Evolutionary conservation across 2,113 vertebrate species (phyloP).

Genomic region (Ancistrus triradiatus): DNA sequence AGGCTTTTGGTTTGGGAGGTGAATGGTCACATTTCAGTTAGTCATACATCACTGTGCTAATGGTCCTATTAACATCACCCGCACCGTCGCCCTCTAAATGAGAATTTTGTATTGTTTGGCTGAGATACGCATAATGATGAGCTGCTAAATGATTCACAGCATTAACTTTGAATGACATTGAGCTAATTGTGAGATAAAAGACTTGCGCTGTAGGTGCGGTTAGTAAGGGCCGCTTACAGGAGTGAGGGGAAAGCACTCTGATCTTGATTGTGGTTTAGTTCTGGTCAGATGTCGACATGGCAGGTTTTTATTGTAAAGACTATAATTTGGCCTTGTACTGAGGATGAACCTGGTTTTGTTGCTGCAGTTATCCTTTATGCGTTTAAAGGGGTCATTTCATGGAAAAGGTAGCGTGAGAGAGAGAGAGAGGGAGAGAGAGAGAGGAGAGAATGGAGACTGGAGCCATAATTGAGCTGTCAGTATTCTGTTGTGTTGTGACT

Average conservation of each 20-base stretch:
- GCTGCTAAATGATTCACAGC: constrained; percentile 69
- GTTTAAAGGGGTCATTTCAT: background rate
- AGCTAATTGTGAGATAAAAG: constrained; percentile 45
- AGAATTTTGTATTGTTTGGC: constrained; percentile 73
- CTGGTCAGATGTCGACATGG: background rate
- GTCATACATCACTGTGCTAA: constrained; percentile 66
- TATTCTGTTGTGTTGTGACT: constrained; percentile 68
- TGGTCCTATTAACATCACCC: constrained; percentile 65
- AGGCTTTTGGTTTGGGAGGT: constrained; percentile 21
- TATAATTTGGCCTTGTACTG: background rate
- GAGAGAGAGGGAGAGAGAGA: constrained; percentile 15
- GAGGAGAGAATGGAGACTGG: constrained; percentile 68
- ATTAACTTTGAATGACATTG: constrained; percentile 79
- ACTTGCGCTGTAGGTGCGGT: constrained; percentile 46
- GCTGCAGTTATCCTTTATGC: background rate
- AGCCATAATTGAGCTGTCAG: constrained; percentile 91
- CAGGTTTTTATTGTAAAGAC: constrained; percentile 68
- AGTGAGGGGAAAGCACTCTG: too few relatives aligned
- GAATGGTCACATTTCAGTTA: constrained; percentile 58
- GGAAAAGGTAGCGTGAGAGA: background rate
- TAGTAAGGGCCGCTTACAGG: background rate
- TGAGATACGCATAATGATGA: constrained; percentile 69
- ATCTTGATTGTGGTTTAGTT: too few relatives aligned
- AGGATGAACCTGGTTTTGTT: too few relatives aligned
- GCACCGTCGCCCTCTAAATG: constrained; percentile 54